Base-by-base conservation (phyloP, 2,113 vertebrate genomes). In the Rhabdomys dilectus region DNA sequence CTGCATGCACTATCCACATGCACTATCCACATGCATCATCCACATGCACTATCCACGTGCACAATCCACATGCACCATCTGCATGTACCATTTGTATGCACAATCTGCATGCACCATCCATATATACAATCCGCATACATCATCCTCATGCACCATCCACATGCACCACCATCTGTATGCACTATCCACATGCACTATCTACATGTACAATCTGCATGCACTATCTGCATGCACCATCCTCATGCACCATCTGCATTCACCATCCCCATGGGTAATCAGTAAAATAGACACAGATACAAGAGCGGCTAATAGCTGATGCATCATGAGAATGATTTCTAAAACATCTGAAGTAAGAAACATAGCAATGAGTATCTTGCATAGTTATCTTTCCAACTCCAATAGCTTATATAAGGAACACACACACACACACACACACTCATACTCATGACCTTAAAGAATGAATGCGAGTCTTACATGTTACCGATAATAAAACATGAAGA, bases 401-500 rank as follows among this genome's bases (percentile, higher is more conserved):
- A 75, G 88, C 48, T 51, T 51, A 51, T 1, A 51, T 51, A 51
- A 51, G 48, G 7, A 51, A 51, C 66, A 34, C 31, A 34, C 45
- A 34, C 66, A 34, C 19, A 42, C 64, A 42, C 0, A 66, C 26
- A 31, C 26, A 31, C 26, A 15, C 58, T 1, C 45, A 16, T 42
- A 19, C 39, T 26, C 1, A n/a, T 68, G 36, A 75, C 12, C 12
- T 5, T 90, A 58, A 4, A 82, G 56, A 93, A 24, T 1, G 72
- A 88, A 84, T 8, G 8, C 16, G 56, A 60, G 22, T 22, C n/a
- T 84, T 84, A 42, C 22, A 16, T 84, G 29, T 93, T 82, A 42
- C 36, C 13, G 93, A 56, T 11, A 97, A 73, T 66, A 88, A 87
- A 66, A 31, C 84, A 31, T 93, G 42, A 87, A 56, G 13, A 19